Evolutionary conservation across 1,140 invertebrate genomes (phyloP), one percentile per base, ranked within the genome.

Genomic region (Drosophila ercepeae): DNA sequence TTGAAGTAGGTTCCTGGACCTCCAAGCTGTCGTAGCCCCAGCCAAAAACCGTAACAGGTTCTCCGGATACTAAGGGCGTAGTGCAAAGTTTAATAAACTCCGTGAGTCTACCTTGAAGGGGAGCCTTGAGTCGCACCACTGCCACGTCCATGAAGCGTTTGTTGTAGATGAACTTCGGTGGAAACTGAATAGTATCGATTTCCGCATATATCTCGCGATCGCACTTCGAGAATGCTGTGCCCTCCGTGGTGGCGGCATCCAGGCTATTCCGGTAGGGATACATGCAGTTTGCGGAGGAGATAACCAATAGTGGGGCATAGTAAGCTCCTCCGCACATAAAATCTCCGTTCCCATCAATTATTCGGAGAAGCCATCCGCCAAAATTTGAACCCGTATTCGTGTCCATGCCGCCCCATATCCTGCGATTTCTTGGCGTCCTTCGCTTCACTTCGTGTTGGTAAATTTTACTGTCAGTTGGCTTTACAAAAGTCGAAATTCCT

Each of bases 271-370:
- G 48, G 59, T 57, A 53, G 0, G 61, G 63, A 4, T 58, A 14
- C 1, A 76, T 59, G 16, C 74, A 76, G 25, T 42, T 61, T 4
- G 29, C 74, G 4, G 74, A 76, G 21, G 74, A 63, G 2, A 76
- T 34, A 0, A 70, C 70, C 4, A 76, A 6, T 1, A 76, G 4
- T 0, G 74, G 70, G 0, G 74, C 5, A 16, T 61, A 55, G 21
- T 76, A 76, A 14, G 74, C 25, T 0, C 57, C 74, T 0, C 64
- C 52, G n/a, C 74, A 76, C 5, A 32, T 50, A 34, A 76, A 74
- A 5, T 19, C n/a, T 2, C 70, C 74, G 8, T 69, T 9, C 1
- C 19, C 27, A 4, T 53, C 49, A 1, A 49, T 21, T 9, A 76
- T 74, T 0, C 50, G 58, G 7, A 76, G 9, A 11, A 74, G 9